Evolutionary conservation across 2,797 vertebrate genomes (phyloP), one percentile per base, ranked within the genome.

Genomic region (Heliangelus exortis): DNA sequence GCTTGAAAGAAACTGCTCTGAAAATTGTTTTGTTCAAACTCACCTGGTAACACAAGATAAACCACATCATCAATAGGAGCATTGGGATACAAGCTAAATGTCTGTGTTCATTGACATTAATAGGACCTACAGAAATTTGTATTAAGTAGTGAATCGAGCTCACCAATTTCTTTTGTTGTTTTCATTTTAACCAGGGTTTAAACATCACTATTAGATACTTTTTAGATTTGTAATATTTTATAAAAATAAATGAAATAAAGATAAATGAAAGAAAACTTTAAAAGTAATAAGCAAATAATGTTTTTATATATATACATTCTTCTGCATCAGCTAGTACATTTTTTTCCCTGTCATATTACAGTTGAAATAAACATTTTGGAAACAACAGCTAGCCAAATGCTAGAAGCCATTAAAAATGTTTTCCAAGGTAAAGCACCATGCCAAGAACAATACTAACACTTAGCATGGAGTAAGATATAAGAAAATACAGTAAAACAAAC

Each of bases 371-470:
- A 95, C 68, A 82, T 95, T 96, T 97, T 92, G 87, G 94, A 96
- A 97, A 97, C 87, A 96, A 89, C 74, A 90, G 74, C 33, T 41
- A 95, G 59, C 36, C 74, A 93, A 91, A 47, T 53, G 72, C 74
- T 90, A 86, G 66, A 69, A 90, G 74, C 61, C 76, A 93, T 67
- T 87, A 79, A 71, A 88, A 91, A 66, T 15, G 14, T 57, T 89
- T 96, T 92, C 75, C 71, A 90, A 86, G 74, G 87, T 94, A 93
- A 85, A 91, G 77, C 66, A 83, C 74, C 59, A 89, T 87, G 89
- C 79, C 93, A 97, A 95, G 93, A 94, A 88, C 90, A 96, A 93
- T 54, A 93, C 59, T 82, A 95, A 96, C 89, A 94, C 51, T 74
- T 89, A 95, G 75, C 73, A 90, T 8, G 13, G 31, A 92, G n/a